Conservation (phyloP, 1,140 invertebrate genomes). For the Asbolus verrucosus region DNA sequence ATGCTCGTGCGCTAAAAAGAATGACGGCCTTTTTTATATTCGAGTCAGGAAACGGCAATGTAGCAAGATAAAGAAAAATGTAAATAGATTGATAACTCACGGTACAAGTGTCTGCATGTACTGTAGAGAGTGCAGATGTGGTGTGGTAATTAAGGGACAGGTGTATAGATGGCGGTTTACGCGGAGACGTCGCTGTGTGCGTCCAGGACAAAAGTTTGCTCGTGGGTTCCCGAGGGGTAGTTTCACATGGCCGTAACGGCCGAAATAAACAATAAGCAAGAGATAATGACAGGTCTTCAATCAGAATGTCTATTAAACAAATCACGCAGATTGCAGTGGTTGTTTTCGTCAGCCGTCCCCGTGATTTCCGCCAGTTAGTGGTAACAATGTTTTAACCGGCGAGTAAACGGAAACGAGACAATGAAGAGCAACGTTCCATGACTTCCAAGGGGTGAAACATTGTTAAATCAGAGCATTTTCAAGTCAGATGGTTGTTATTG, state of each 20-base stretch:
- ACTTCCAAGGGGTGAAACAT: constrained; percentile 42
- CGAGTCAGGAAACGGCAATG: no score
- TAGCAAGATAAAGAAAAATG: no score
- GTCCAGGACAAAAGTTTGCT: constrained; percentile 15
- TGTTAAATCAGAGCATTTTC: constrained; percentile 41
- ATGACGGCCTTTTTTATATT: no score
- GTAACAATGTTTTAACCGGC: constrained; percentile 52
- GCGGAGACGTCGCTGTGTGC: neutral
- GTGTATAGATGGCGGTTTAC: neutral
- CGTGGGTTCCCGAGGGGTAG: constrained; percentile 15
- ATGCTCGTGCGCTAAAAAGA: no score
- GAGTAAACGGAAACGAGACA: constrained; percentile 51
- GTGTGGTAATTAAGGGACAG: neutral
- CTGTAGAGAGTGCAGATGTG: constrained; percentile 10
- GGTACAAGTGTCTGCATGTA: no score
- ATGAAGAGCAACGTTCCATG: constrained; percentile 46
- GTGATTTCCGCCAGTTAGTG: constrained; percentile 50
- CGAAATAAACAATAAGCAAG: constrained; percentile 39
- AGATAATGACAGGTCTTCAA: constrained; percentile 42
- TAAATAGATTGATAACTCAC: no score
- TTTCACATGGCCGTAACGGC: constrained; percentile 40
- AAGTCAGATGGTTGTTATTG: constrained; percentile 38
- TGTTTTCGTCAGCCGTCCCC: constrained; percentile 49
- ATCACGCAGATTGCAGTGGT: constrained; percentile 41
- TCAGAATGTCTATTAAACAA: constrained; percentile 34